Base-by-base conservation (phyloP, 2,888 invertebrate species). In the Nymphalis c-album region DNA sequence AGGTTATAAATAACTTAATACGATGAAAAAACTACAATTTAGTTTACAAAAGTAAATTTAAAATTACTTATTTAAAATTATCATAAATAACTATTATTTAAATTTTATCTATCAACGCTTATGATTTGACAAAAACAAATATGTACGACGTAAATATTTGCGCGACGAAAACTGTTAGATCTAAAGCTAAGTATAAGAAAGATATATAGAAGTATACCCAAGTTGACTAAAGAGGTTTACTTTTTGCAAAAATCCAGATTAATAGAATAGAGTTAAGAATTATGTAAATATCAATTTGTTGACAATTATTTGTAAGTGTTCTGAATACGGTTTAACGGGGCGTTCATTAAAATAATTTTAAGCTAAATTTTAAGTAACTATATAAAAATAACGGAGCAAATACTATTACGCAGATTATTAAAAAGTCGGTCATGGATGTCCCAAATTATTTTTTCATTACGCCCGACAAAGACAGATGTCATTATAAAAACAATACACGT, bases 351-450 rank as follows among this genome's bases (percentile, higher is more conserved):
- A 40, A 40, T 20, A 53, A 55, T 40, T 22, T 17, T 31, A 45
- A 20, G 45, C 10, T 35, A 63, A 50, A 60, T 64, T 55, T 64
- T 64, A 55, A 13, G 40, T 67, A 51, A 64, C 57, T 64, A 64
- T 47, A 60, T 45, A 48, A 68, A 68, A 68, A 64, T 60, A 57
- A 40, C 60, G 57, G 63, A 47, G 26, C 50, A 22, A 67, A 68
- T 8, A n/a, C 31, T 2, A 55, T 31, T 55, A 68, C 50, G 57
- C 46, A 22, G 64, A 68, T 68, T 62, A 64, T 47, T 22, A 31
- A 46, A 71, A 80, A 76, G 75, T 83, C 61, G 85, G 85, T 83
- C 85, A 85, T 70, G 84, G 85, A 82, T 81, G 76, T 76, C 77
- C 79, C 78, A 81, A 80, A 78, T 40, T 40, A 35, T 57, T 57